Conservation (phyloP, 2,113 vertebrate genomes). For the Prolemur simus region DNA sequence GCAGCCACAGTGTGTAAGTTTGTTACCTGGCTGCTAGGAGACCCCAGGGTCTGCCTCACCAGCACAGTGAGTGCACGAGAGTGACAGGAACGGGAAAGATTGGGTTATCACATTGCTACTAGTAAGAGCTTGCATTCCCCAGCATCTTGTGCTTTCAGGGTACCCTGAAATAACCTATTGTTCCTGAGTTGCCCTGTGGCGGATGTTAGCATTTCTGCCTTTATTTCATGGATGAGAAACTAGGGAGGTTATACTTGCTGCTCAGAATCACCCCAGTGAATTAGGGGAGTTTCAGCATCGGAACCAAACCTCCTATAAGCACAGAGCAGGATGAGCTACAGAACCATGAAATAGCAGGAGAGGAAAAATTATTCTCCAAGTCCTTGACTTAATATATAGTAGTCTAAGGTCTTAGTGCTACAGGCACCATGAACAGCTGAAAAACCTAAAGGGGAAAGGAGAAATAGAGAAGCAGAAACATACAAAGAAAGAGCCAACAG, state of each 20-base stretch:
- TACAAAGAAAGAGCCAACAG: background rate
- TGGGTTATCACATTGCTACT: background rate
- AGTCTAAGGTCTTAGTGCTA: background rate
- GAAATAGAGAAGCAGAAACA: background rate
- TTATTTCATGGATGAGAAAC: slow-evolving; percentile 29
- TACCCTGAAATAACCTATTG: background rate
- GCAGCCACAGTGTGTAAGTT: slow-evolving; percentile 44
- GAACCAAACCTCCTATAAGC: background rate
- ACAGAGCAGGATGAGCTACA: background rate
- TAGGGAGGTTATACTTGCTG: background rate
- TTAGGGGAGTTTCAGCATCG: background rate
- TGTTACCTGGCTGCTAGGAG: background rate
- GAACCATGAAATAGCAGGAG: slow-evolving; percentile 2
- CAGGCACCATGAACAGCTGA: background rate
- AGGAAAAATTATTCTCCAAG: background rate
- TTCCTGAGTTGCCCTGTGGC: background rate
- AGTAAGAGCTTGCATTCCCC: background rate
- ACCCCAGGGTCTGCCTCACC: background rate
- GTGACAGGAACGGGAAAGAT: background rate
- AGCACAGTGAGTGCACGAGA: background rate
- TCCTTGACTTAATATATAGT: background rate
- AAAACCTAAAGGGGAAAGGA: background rate
- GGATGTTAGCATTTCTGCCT: background rate
- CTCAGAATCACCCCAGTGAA: background rate
- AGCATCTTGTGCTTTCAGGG: background rate